Percentiles rank a stretch among this genome's conserved stretches.
Evolutionary conservation across 37 sponge, comb jelly and placozoan genomes (phyloP).

Genomic region (Tethya wilhelma): DNA sequence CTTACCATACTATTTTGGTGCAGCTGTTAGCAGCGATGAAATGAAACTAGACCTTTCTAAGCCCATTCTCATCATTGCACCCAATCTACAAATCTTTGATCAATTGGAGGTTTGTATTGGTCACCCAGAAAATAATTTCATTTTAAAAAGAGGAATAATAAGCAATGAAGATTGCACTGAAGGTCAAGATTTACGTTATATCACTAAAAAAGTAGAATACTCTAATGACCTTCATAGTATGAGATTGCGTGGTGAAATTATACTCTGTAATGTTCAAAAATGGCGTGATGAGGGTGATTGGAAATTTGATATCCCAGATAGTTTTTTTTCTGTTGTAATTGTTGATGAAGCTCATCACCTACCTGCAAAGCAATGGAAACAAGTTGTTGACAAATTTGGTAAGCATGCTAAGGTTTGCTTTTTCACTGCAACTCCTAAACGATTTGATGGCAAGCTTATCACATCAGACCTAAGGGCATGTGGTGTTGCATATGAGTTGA

Average conservation of each 20-base stretch:
- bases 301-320: no score
- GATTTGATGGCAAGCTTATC: neutral
- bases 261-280: neutral
- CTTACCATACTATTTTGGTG: neutral
- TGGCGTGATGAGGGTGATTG: no score
- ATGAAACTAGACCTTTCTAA: neutral
- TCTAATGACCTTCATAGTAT: no score
- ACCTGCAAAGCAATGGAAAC: neutral
- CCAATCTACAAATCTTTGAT: neutral
- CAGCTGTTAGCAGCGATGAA: neutral
- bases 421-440: neutral
- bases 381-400: neutral
- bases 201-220: neutral
- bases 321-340: neutral
- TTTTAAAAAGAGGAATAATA: neutral
- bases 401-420: neutral
- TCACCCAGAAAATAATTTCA: no score
- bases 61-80: slow-evolving; percentile 2
- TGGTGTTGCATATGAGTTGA: neutral
- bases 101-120: no score
- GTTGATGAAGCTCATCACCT: slow-evolving; percentile 6
- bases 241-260: neutral
- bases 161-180: neutral
- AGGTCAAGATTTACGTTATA: neutral
- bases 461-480: neutral